These are phyloP conservation scores for Sthenelais limicola DNA, from an alignment of 2,888 invertebrate genomes.

Conservation along the genomic window DNA sequence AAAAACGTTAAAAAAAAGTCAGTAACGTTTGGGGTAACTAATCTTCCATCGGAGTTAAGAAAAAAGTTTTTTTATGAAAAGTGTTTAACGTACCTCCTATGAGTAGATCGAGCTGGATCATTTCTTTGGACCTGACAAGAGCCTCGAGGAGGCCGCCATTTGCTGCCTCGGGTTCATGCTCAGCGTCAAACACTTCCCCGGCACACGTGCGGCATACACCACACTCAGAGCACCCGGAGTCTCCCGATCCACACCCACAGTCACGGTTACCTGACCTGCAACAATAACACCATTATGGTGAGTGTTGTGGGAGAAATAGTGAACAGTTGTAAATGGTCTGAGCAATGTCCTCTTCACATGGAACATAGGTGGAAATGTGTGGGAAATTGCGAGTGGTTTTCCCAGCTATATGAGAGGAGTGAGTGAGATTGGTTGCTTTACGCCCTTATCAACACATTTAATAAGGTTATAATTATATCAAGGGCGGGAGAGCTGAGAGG, in stretches of 20 bases:
- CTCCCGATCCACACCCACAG: constrained; percentile 96
- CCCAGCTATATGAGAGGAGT: too few species aligned
- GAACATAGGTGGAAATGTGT: too few species aligned
- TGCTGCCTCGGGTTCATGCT: constrained; percentile 25
- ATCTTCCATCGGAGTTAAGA: too few species aligned
- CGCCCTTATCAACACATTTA: too few species aligned
- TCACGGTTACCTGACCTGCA: constrained; percentile 76
- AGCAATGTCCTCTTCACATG: too few species aligned
- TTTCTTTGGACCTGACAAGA: constrained; percentile 57
- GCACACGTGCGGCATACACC: constrained; percentile 94
- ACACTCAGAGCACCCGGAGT: constrained; percentile 93
- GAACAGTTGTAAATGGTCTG: too few species aligned
- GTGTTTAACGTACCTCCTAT: constrained; percentile 33
- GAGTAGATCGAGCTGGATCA: constrained; percentile 46
- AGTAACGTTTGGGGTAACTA: neutral
- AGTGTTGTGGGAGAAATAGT: too few species aligned
- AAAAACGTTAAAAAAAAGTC: neutral
- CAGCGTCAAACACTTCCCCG: constrained; percentile 69
- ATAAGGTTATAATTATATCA: too few species aligned
- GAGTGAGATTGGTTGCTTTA: too few species aligned
- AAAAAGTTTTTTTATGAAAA: neutral
- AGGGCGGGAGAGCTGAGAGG: too few species aligned
- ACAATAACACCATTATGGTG: too few species aligned
- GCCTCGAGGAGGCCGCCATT: constrained; percentile 57
- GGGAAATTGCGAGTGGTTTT: too few species aligned